These are phyloP conservation scores for Malthinus seriepunctatus DNA, from an alignment of 2,888 invertebrate species.

Conservation along the genomic window DNA sequence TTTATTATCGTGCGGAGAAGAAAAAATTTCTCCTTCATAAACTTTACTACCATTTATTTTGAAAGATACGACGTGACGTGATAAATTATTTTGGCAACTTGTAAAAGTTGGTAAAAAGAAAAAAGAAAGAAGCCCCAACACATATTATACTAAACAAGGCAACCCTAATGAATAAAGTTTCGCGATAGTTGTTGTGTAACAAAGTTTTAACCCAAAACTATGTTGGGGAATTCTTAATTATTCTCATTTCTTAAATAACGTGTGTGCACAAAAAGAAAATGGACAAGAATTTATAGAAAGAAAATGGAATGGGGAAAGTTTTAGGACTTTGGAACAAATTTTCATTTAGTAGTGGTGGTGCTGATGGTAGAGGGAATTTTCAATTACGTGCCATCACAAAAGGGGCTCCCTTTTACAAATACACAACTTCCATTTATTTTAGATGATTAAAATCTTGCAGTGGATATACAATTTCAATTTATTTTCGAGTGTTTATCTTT, in stretches of 20 bases:
- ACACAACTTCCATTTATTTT: slow-evolving; percentile 9
- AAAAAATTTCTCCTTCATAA: neutral
- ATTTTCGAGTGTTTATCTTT: no score
- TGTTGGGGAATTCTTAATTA: no score
- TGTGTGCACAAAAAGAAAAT: no score
- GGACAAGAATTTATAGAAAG: neutral
- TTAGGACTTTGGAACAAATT: neutral
- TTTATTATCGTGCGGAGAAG: no score
- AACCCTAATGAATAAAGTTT: slow-evolving; percentile 8
- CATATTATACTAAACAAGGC: slow-evolving; percentile 14
- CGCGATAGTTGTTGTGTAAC: neutral
- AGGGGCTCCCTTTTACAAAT: neutral
- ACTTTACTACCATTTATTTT: neutral
- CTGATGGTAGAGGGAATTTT: no score
- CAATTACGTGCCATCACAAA: no score
- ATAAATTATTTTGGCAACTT: slow-evolving; percentile 2
- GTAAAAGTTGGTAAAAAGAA: slow-evolving; percentile 5
- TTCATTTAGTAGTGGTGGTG: no score
- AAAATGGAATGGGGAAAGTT: neutral
- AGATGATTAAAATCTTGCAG: slow-evolving; percentile 9
- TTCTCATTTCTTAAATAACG: no score
- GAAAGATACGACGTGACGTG: neutral
- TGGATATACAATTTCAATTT: no score
- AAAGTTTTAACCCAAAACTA: neutral
- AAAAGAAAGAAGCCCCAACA: slow-evolving; percentile 6